Conservation (phyloP, 2,888 invertebrate genomes). For the Charanyca ferruginea region DNA sequence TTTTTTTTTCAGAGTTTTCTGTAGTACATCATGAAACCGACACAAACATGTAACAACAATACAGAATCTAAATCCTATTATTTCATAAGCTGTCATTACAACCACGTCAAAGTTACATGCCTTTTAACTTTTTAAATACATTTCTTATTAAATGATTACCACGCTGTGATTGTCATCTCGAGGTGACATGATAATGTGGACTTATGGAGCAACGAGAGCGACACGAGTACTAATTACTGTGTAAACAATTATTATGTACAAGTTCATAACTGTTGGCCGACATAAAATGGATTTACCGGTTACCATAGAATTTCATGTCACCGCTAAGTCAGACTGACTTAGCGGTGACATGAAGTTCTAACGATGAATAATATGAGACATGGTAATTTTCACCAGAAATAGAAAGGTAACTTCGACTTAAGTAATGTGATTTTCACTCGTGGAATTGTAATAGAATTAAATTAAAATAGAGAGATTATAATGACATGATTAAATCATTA, state of each 20-base stretch:
- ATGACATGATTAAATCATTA: neutral
- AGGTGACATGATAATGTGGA: slow-evolving; percentile 47
- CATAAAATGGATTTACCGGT: slow-evolving; percentile 58
- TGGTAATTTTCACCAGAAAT: neutral
- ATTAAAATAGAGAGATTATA: too few species aligned
- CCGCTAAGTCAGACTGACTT: slow-evolving; percentile 40
- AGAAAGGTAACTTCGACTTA: neutral
- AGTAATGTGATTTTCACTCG: neutral
- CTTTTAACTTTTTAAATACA: slow-evolving; percentile 37
- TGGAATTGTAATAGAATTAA: neutral
- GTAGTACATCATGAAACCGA: neutral
- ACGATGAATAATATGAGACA: neutral
- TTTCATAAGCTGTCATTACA: slow-evolving; percentile 23
- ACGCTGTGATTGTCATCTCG: slow-evolving; percentile 54
- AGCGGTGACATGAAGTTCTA: slow-evolving; percentile 45
- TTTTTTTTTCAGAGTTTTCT: neutral
- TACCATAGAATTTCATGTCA: too few species aligned
- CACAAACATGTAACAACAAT: neutral
- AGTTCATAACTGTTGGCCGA: slow-evolving; percentile 66
- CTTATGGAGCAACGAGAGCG: slow-evolving; percentile 64
- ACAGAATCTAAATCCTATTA: slow-evolving; percentile 11
- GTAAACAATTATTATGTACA: slow-evolving; percentile 66
- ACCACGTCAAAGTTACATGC: slow-evolving; percentile 26
- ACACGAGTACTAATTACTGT: slow-evolving; percentile 57
- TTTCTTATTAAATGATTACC: slow-evolving; percentile 51